A percentile compares a stretch with the other conserved stretches of the same genome.
phyloP scores from a whole-genome alignment of 2,888 invertebrate species.

The Perithous albicinctus region DNA sequence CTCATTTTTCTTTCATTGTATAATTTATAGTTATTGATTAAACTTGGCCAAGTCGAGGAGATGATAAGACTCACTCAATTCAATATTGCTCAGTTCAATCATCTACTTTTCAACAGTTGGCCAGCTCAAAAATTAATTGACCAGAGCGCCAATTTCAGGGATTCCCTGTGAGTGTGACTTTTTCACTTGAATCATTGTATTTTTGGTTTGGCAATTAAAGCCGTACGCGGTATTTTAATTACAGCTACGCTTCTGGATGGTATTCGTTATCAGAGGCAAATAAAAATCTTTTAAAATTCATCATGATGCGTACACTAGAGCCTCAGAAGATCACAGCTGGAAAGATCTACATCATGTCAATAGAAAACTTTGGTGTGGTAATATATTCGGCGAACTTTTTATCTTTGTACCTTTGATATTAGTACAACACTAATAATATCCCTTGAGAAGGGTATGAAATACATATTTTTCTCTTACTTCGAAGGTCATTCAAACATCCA shows the following conservation, averaged over 20 bases:
- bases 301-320: neutral
- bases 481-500: too few species aligned
- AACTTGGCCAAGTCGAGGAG: constrained; percentile 43
- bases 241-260: neutral
- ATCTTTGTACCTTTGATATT: too few species aligned
- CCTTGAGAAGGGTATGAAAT: too few species aligned
- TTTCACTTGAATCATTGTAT: too few species aligned
- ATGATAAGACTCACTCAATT: constrained; percentile 42
- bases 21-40: constrained; percentile 42
- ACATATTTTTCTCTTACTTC: too few species aligned
- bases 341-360: neutral
- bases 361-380: neutral
- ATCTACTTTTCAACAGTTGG: constrained; percentile 43
- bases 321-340: neutral
- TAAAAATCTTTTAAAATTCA: neutral
- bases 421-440: too few species aligned
- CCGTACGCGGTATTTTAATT: neutral
- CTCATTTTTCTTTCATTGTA: too few species aligned
- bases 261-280: neutral
- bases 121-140: constrained; percentile 40
- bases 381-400: too few species aligned
- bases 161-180: constrained; percentile 27
- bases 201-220: too few species aligned
- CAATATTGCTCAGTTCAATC: constrained; percentile 13
- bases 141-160: constrained; percentile 22